These are phyloP conservation scores for Kuschelorhynchus macadamiae DNA, from an alignment of 2,888 invertebrate species.

Conservation along the genomic window DNA sequence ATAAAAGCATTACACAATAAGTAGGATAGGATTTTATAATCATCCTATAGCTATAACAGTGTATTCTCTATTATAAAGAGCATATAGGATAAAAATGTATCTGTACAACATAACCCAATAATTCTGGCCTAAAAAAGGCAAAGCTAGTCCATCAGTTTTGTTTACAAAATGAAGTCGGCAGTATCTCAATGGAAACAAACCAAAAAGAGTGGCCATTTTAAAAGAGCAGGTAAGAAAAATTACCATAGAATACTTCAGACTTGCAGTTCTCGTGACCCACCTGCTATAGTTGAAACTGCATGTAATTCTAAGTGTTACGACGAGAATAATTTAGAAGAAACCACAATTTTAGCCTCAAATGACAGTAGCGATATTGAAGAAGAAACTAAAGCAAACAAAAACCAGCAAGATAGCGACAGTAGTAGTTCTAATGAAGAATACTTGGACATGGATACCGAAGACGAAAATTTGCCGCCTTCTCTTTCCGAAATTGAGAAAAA, in stretches of 20 bases:
- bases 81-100: no score
- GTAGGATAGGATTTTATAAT: no score
- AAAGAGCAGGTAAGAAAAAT: conserved; percentile 3
- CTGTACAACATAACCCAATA: conserved; percentile 10
- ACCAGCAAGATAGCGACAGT: not conserved
- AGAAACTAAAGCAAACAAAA: not conserved
- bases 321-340: not conserved
- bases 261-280: not conserved
- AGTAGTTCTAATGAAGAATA: conserved; percentile 9
- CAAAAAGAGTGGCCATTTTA: conserved; percentile 14
- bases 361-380: no score
- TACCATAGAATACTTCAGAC: conserved; percentile 14
- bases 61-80: no score
- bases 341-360: no score
- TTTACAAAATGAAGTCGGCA: conserved; percentile 11
- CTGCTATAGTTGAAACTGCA: not conserved
- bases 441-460: conserved; percentile 4
- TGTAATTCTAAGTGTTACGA: conserved; percentile 2
- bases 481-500: conserved; percentile 10
- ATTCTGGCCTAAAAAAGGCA: conserved; percentile 6
- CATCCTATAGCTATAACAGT: no score
- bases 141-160: conserved; percentile 1
- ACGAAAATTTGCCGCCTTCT: not conserved
- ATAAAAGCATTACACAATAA: no score
- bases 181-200: conserved; percentile 18